Base-by-base conservation (phyloP, 2,113 vertebrate genomes). In the Vulpes ferrilata region DNA sequence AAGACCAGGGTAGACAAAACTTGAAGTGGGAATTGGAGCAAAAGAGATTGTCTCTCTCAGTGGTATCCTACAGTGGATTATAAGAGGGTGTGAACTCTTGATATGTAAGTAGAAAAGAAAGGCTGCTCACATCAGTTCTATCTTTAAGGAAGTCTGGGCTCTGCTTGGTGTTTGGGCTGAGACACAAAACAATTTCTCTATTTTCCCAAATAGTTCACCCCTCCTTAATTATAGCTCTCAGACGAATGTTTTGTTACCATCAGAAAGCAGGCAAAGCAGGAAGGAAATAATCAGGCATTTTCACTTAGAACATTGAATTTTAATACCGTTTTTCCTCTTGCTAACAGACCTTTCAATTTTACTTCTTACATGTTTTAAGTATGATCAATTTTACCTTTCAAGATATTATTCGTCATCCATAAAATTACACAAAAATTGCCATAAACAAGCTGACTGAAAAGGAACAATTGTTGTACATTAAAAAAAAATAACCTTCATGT, bases 241-340 rank as follows among this genome's bases (percentile, higher is more conserved):
- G 98, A 98, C 69, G 60, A 98, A 97, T 98, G 98, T 98, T 99
- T 98, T 98, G 98, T 99, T 98, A 98, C 95, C 88, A 94, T 97
- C 97, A 96, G 97, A 98, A 98, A 98, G 98, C 98, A 98, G 95
- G 98, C 95, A 98, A 98, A 98, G 98, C 98, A 98, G 98, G 98
- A 99, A 99, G 98, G 97, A 99, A 99, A 98, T 99, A 98, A 98
- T 99, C 98, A 98, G 96, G 98, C 96, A 98, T 98, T 98, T 98
- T 98, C 97, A 88, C 95, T 98, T 98, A 98, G 98, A 98, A 98
- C 97, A 98, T 91, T 98, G 98, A 98, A 95, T 97, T 98, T 97
- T 98, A 97, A 98, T 97, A 97, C 97, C 84, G 79, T 57, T 25
- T 69, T 97, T 97, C 96, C 98, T 93, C 97, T 98, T 98, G 96